phyloP scores from a whole-genome alignment of 2,797 vertebrate genomes.

The Acropternis orthonyx region DNA sequence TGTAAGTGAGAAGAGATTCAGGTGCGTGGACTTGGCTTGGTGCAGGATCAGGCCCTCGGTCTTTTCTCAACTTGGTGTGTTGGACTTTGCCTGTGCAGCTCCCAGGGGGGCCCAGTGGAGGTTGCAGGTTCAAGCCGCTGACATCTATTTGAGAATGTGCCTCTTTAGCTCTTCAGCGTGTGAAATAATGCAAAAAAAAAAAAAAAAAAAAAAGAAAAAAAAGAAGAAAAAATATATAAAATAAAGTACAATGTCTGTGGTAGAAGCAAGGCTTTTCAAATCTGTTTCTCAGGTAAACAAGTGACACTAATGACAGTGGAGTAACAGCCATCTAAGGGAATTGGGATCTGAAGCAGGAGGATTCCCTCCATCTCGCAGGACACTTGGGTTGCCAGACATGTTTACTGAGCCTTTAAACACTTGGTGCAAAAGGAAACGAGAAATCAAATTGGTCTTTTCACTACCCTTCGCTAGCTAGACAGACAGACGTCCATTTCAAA shows the following conservation, averaged over 20 bases:
- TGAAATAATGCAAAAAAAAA: constrained; percentile 53
- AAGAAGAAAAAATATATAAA: not conserved
- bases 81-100: constrained; percentile 52
- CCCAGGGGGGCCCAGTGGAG: constrained; percentile 3
- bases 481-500: constrained; percentile 65
- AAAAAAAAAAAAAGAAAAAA: not conserved
- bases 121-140: not conserved
- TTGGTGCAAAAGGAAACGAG: constrained; percentile 53
- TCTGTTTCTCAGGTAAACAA: constrained; percentile 76
- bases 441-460: constrained; percentile 27
- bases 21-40: not conserved
- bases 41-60: constrained; percentile 19
- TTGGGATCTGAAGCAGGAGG: constrained; percentile 44
- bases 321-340: constrained; percentile 70
- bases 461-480: constrained; percentile 55
- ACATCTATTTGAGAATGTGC: constrained; percentile 47
- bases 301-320: constrained; percentile 70
- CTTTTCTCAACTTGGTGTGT: constrained; percentile 11
- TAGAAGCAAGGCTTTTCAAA: constrained; percentile 74
- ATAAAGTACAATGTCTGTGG: constrained; percentile 54
- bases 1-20: not conserved
- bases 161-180: constrained; percentile 40
- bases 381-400: constrained; percentile 47
- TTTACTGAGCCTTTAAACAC: constrained; percentile 66
- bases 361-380: constrained; percentile 42